Percentiles rank a stretch among this genome's conserved stretches.
phyloP scores from a whole-genome alignment of 2,888 invertebrate species.

The Bugula neritina region DNA sequence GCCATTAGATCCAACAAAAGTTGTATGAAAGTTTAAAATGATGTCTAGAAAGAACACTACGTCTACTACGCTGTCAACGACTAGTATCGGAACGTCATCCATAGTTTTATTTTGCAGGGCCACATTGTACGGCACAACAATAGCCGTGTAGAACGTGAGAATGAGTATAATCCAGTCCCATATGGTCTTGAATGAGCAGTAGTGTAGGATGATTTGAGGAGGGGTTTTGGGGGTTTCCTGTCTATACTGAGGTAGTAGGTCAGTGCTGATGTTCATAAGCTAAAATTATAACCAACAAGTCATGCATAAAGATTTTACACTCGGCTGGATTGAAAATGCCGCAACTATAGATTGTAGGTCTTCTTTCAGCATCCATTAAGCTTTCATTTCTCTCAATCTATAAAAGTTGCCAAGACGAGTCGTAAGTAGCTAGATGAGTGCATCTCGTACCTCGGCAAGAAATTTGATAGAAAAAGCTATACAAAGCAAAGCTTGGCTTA shows the following conservation, averaged over 20 bases:
- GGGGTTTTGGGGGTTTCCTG: slow-evolving; percentile 99
- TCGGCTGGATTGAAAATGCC: too few relatives aligned
- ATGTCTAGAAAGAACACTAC: slow-evolving; percentile 99
- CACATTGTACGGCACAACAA: slow-evolving; percentile 97
- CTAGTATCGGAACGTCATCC: slow-evolving; percentile 54
- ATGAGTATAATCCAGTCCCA: slow-evolving; percentile 99
- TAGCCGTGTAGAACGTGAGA: slow-evolving; percentile 98
- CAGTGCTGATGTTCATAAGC: slow-evolving; percentile 96
- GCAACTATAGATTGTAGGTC: too few relatives aligned
- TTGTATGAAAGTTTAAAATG: slow-evolving; percentile 99
- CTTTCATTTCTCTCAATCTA: too few relatives aligned
- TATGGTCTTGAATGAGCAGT: slow-evolving; percentile 95
- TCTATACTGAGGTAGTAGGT: slow-evolving; percentile 66
- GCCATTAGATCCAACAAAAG: slow-evolving; percentile 83
- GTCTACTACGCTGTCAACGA: slow-evolving; percentile 80
- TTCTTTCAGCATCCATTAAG: too few relatives aligned
- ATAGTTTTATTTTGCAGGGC: slow-evolving; percentile 97
- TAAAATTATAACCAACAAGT: slow-evolving; percentile 54
- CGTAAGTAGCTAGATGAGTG: too few relatives aligned
- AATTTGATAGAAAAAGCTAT: too few relatives aligned
- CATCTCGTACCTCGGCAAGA: too few relatives aligned
- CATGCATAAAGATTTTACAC: too few relatives aligned
- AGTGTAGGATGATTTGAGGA: slow-evolving; percentile 97
- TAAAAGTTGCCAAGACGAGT: too few relatives aligned
- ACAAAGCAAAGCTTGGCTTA: too few relatives aligned